Evolutionary conservation across 1,140 invertebrate species (phyloP).

Genomic region (Amyelois transitella): DNA sequence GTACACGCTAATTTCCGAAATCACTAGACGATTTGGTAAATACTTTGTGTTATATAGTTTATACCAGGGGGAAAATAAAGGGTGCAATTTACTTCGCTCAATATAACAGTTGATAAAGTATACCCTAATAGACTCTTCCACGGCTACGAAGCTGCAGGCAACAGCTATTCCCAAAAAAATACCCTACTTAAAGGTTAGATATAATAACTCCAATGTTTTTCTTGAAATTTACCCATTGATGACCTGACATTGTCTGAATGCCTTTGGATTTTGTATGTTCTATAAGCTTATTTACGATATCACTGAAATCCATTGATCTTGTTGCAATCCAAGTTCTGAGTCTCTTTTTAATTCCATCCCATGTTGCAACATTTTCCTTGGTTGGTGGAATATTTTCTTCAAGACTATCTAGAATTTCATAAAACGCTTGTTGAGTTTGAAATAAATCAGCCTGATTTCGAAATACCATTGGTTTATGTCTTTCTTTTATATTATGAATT

Average conservation of each 20-base stretch:
- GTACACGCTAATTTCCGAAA: no score
- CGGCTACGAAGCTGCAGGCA: no score
- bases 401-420: background rate
- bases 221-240: background rate
- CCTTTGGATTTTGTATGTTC: background rate
- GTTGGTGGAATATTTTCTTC: background rate
- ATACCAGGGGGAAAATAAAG: no score
- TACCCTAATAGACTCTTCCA: no score
- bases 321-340: background rate
- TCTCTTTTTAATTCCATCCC: background rate
- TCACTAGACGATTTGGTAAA: no score
- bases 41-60: no score
- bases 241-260: background rate
- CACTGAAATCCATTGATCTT: background rate
- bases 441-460: background rate
- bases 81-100: no score
- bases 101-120: no score
- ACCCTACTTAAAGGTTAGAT: no score
- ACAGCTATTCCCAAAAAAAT: no score
- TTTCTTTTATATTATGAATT: background rate
- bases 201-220: background rate
- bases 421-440: background rate
- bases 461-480: background rate
- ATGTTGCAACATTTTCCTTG: background rate
- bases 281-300: background rate